Base-by-base conservation (phyloP, 2,888 invertebrate genomes). In the Camponotus fellah region DNA sequence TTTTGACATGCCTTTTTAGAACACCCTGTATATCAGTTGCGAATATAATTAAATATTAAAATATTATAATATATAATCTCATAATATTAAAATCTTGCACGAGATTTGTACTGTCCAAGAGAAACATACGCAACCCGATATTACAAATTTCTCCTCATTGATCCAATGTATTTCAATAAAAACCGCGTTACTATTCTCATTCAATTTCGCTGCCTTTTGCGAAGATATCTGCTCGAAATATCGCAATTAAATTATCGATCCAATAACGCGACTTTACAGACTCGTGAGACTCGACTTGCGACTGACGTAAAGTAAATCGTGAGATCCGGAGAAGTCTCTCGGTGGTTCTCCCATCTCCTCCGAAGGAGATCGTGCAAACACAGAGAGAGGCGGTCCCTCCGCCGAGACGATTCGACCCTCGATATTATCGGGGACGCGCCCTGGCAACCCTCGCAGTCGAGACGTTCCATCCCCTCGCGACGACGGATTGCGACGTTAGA, bases 181-280 rank as follows among this genome's bases (percentile, higher is more conserved):
- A 49, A 2, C 49, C 49, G 6, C 6, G 17, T 49, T 46, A 46
- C 46, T 17, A 49, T 49, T 49, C 17, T 49, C 14, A 14, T 46
- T 49, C 14, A 9, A 43, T 46, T 9, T 8, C 21, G 14, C 12
- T 8, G n/a, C n/a, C 8, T 9, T 26, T 32, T 5, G 53, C 43
- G 10, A 53, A 26, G 26, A 26, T 53, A 64, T 17, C 8, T 17
- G 37, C 4, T 17, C 26, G 10, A 49, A 17, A 49, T 17, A 49
- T 49, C 75, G 64, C 83, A 82, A 81, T 81, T 85, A 88, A 88
- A 88, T 85, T 84, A 82, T n/a, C 53, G 56, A 72, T 81, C 60
- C 74, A 76, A 82, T 84, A 86, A 86, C 83, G 80, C 40, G 80
- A 34, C 34, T 37, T 26, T n/a, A 8, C 65, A 9, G 37, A 64